Base-by-base conservation (phyloP, 2,888 invertebrate species). In the Philaethria dido region DNA sequence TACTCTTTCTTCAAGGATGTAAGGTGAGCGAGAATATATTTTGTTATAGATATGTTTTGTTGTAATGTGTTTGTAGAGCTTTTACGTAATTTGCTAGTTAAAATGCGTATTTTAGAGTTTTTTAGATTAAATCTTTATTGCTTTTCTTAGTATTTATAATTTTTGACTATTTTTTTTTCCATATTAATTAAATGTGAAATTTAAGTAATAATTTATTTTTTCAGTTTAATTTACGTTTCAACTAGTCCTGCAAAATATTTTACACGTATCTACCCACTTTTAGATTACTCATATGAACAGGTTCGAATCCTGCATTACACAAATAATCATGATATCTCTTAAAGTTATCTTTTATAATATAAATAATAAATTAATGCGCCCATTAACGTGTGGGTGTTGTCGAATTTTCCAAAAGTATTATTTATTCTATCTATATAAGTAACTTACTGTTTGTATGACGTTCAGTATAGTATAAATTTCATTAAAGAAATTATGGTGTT, bases 21-120 rank as follows among this genome's bases (percentile, higher is more conserved):
- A 16, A 57, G 57, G 57, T 57, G 42, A 57, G 57, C 39, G 52
- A 29, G 16, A 52, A 52, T 5, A 16, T 9, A 16, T 11, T 52
- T 52, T 11, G 13, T 25, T 6, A 11, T 50, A 14, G 2, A 20
- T 14, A 8, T 29, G n/a, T 14, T 29, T 16, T 16, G n/a, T 52
- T 52, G n/a, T 29, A n/a, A 29, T 52, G 3, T 16, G 9, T 52
- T 9, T 52, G 29, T 52, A 33, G 33, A 33, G 16, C 33, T 52
- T 13, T 29, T 9, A 8, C 5, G 25, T 13, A 25, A 48, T 22
- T 16, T 29, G 50, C 50, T 52, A 50, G 1, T 50, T 9, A 22
- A n/a, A 22, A 14, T 50, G 50, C 25, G 11, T 33, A 18, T 29
- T 52, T 16, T 52, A 39, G 11, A 29, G 25, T 29, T 16, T 52